phyloP scores from a whole-genome alignment of 2,113 vertebrate species.

The Danio rerio region GRCz12tu NC_133197.1:13221001-13221500 shows the following conservation, averaged over 20 bases:
- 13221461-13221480: no score
- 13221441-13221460: no score
- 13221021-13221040: conserved; percentile 46
- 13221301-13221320: conserved; percentile 23
- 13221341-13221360: no score
- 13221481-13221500: background rate
- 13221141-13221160: conserved; percentile 30
- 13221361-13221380: background rate
- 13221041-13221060: conserved; percentile 56
- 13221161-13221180: conserved; percentile 3
- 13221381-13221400: no score
- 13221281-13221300: conserved; percentile 28
- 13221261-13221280: conserved; percentile 26
- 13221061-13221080: conserved; percentile 47
- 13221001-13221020: background rate
- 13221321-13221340: no score
- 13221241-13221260: conserved; percentile 33
- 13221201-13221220: background rate
- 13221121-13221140: background rate
- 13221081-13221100: conserved; percentile 31
- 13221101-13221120: conserved; percentile 47
- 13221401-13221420: no score
- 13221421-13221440: no score
- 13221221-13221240: no score
- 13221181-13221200: conserved; percentile 27